Conservation (phyloP, 2,797 vertebrate genomes). For the Tapera naevia region DNA sequence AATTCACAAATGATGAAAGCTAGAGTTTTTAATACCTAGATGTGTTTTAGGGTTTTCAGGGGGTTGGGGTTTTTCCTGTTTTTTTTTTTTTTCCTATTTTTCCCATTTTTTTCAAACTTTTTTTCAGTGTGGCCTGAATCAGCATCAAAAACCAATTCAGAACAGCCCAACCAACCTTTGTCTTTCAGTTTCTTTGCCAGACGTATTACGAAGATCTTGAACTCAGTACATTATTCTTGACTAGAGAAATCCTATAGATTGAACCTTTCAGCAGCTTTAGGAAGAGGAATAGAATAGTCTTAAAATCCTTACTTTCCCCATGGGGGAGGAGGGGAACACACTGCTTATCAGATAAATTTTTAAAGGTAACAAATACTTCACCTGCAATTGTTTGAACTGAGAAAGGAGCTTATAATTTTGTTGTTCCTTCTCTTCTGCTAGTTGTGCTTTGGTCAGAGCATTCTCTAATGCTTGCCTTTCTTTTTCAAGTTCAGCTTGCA, state of each 20-base stretch:
- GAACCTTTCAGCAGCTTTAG: neutral
- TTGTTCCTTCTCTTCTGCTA: conserved; percentile 77
- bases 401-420: conserved; percentile 74
- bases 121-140: neutral
- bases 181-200: no score
- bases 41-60: neutral
- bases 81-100: no score
- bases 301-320: neutral
- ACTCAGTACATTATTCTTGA: neutral
- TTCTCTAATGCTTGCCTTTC: conserved; percentile 79
- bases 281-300: neutral
- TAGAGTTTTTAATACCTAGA: neutral
- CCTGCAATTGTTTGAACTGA: conserved; percentile 81
- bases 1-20: neutral
- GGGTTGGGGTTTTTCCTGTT: no score
- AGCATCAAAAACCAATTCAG: neutral
- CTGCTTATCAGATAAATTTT: neutral
- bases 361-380: conserved; percentile 33
- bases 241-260: neutral
- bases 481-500: conserved; percentile 81
- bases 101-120: neutral
- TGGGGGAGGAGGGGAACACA: neutral
- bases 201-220: no score
- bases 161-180: no score
- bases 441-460: conserved; percentile 73